Evolutionary conservation across 2,888 invertebrate genomes (phyloP), one percentile per base, ranked within the genome.

Genomic region (Rhamnusium bicolor): DNA sequence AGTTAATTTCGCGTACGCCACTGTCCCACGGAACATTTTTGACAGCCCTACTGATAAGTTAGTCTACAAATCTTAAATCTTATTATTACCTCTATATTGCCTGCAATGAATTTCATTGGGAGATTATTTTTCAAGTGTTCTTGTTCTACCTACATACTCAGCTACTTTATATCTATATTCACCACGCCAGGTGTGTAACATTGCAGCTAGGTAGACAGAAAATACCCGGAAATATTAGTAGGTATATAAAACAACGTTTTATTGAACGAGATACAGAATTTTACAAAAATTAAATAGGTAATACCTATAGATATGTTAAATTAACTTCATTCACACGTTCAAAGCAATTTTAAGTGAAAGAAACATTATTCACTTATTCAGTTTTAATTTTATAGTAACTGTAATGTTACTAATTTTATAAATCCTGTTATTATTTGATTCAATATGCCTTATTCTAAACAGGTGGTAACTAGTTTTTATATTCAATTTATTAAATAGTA

Each of bases 391-490:
- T 53, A 21, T 10, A 19, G 24, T 24, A 54, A n/a, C 40, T 24
- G 47, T 27, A 58, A 40, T 16, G 29, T 60, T 60, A 60, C 29
- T 7, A 0, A 63, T 47, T 21, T 62, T 47, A 47, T 62, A 47
- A 58, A 27, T 63, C 5, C 24, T 63, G 24, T 10, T n/a, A 24
- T 18, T 49, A 63, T 49, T 46, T 63, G 49, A 27, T 12, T 3
- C 27, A 49, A 61, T 51, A 69, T 49, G 54, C 29, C 53, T 40
- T 63, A 70, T 69, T 71, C 29, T 14, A 69, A 78, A 78, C 78
- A 78, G 78, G 78, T 78, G 78, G 72, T 56, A 49, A 19, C 58
- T 67, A 40, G 71, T 16, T 72, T 78, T 78, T 74, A 71, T 76
- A 71, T 24, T 71, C 58, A 73, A 69, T 40, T 68, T 68, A 69